Evolutionary conservation across 2,888 invertebrate species (phyloP).

Genomic region (Leptopilina drosophilae): DNA sequence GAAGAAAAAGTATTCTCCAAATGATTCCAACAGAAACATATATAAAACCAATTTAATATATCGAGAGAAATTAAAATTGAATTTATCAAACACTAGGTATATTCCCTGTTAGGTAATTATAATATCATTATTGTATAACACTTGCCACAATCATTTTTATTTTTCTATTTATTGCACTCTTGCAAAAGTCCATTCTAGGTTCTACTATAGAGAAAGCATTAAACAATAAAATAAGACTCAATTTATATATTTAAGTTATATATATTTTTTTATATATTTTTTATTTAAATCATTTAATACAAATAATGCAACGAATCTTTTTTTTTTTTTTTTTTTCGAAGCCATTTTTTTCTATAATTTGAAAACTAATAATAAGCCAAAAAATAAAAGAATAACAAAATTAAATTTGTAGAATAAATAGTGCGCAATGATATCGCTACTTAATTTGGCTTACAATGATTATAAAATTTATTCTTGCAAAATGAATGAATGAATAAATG

Average conservation of each 20-base stretch:
- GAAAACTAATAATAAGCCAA: neutral
- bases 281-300: slow-evolving; percentile 55
- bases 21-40: neutral
- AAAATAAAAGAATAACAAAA: neutral
- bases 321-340: neutral
- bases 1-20: neutral
- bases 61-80: neutral
- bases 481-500: neutral
- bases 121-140: neutral
- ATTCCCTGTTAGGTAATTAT: slow-evolving; percentile 1
- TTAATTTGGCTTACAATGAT: neutral
- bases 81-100: neutral
- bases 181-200: neutral
- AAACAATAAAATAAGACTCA: neutral
- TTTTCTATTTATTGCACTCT: neutral
- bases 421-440: slow-evolving; percentile 12
- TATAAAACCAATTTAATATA: neutral
- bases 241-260: slow-evolving; percentile 44
- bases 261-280: slow-evolving; percentile 41
- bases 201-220: neutral
- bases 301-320: slow-evolving; percentile 56
- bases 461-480: slow-evolving; percentile 14
- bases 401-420: slow-evolving; percentile 29
- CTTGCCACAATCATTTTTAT: neutral
- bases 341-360: slow-evolving; percentile 16